Conservation (phyloP, 2,888 invertebrate species). For the Leptopilina syphax region DNA sequence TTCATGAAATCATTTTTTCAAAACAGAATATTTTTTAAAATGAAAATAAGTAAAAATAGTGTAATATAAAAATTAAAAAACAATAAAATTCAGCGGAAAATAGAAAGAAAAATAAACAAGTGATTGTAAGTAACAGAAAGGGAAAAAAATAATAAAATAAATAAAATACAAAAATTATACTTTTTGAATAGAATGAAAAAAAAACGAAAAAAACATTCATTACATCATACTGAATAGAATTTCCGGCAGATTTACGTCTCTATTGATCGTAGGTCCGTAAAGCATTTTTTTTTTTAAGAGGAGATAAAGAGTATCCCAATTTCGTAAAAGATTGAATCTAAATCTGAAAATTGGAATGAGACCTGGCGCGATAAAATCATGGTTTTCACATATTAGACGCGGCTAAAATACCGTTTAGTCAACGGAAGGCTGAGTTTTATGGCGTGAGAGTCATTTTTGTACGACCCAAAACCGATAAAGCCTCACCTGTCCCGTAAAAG, state of each 20-base stretch:
- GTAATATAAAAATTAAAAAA: too few relatives aligned
- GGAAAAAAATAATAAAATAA: too few relatives aligned
- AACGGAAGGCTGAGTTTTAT: conserved; percentile 48
- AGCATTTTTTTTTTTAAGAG: background rate
- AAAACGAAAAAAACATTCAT: too few relatives aligned
- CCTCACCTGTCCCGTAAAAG: conserved; percentile 52
- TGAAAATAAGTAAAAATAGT: too few relatives aligned
- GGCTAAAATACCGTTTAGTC: conserved; percentile 48
- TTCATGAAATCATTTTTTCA: too few relatives aligned
- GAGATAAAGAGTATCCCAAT: background rate
- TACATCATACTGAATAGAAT: too few relatives aligned
- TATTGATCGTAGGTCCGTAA: background rate
- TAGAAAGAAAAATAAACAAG: too few relatives aligned
- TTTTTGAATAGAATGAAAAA: too few relatives aligned
- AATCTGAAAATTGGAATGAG: background rate
- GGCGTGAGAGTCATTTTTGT: conserved; percentile 39
- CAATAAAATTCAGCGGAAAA: too few relatives aligned
- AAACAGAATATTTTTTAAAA: too few relatives aligned
- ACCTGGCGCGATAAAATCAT: conserved; percentile 9
- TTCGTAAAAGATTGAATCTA: conserved; percentile 20
- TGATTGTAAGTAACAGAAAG: too few relatives aligned
- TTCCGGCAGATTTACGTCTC: conserved; percentile 2
- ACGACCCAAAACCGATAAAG: conserved; percentile 2
- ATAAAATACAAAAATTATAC: too few relatives aligned
- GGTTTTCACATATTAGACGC: conserved; percentile 18